Base-by-base conservation (phyloP, 2,888 invertebrate genomes). In the Thereva unica region DNA sequence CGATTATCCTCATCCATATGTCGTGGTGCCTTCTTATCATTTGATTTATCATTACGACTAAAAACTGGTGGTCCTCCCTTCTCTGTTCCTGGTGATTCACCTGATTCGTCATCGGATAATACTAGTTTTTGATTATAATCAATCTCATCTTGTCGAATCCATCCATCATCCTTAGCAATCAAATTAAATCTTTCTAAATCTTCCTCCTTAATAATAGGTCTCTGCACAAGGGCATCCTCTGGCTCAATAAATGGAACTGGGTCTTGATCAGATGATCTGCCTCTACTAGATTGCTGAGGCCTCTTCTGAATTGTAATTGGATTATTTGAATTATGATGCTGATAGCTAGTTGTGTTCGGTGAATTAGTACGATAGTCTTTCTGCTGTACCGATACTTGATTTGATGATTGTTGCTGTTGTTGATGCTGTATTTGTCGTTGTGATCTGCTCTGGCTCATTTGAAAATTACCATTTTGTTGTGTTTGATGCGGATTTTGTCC, bases 101-200 rank as follows among this genome's bases (percentile, higher is more conserved):
- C 78, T 63, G 83, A 83, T 80, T 96, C 96, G 75, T 95, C 95
- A 82, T 97, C 96, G 77, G 95, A 95, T 82, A 96, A 97, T 72
- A 92, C 90, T 77, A 97, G 82, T 81, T 95, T 95, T 83, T 95
- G 93, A 84, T 93, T 93, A 78, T 95, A 96, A 82, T 96, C 95
- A 77, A 96, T 93, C 78, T 95, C 95, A 77, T 94, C 94, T 75
- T 93, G 90, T 73, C 90, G 89, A 67, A 93, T 92, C 97, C 97
- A 97, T 70, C 95, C 95, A 75, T 91, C 90, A 77, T 93, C 91
- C 74, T 91, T 88, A 52, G 92, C 87, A 73, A 95, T 91, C 77
- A 95, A 92, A 81, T 96, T 96, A 84, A 97, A 90, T 68, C 92
- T 91, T 75, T 90, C 92, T 74, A 97, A 85, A 80, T 95, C 95